These are phyloP conservation scores for Tachuris rubrigastra DNA, from an alignment of 2,113 vertebrate species.

Conservation along the genomic window DNA sequence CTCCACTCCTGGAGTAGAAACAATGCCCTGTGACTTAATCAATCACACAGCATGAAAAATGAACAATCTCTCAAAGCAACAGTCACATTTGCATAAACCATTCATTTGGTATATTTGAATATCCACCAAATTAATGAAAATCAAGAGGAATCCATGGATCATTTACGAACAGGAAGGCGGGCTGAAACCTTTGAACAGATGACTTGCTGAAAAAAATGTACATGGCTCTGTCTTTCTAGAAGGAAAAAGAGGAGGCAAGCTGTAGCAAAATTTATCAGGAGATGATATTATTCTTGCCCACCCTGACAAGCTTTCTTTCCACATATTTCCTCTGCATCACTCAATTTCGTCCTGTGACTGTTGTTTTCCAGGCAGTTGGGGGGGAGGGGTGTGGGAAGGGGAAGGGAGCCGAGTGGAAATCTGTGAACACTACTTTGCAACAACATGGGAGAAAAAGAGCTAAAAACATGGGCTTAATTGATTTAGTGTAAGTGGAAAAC, in stretches of 20 bases:
- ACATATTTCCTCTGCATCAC: not conserved
- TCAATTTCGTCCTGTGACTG: not conserved
- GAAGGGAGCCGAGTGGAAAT: not conserved
- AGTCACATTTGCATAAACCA: slow-evolving; percentile 55
- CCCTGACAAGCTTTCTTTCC: not conserved
- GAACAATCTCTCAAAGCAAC: slow-evolving; percentile 30
- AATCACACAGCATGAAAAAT: slow-evolving; percentile 43
- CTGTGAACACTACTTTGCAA: not conserved
- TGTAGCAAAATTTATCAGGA: not conserved
- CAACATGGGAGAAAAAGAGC: not conserved
- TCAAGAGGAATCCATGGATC: slow-evolving; percentile 23
- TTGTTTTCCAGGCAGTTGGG: not conserved
- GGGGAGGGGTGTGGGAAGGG: no score
- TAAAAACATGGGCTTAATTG: not conserved
- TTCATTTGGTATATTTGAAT: slow-evolving; percentile 27
- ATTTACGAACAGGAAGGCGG: slow-evolving; percentile 26
- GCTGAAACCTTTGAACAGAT: not conserved
- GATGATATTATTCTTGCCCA: not conserved
- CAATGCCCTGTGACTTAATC: slow-evolving; percentile 21
- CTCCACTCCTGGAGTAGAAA: not conserved
- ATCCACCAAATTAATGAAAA: slow-evolving; percentile 47
- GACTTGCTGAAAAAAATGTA: not conserved
- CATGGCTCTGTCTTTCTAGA: not conserved
- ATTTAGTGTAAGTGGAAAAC: not conserved
- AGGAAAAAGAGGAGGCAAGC: not conserved